Base-by-base conservation (phyloP, 37 sponge, comb jelly and placozoan species). In the Chondrosia reniformis region DNA sequence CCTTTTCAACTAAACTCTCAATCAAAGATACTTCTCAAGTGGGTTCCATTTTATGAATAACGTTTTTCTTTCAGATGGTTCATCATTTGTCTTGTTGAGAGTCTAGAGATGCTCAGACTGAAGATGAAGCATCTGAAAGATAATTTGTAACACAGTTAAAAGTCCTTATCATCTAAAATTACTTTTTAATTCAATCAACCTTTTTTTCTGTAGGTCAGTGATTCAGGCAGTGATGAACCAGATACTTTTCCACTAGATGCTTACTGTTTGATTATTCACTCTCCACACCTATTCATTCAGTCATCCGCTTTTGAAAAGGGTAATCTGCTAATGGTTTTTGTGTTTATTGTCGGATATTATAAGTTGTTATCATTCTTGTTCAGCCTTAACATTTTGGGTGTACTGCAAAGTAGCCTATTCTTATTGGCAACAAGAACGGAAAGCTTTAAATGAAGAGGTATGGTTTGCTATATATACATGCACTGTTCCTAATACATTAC, bases 401-500 rank as follows among this genome's bases (percentile, higher is more conserved):
- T 79, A 92, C 76, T 92, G 88, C 55, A 87, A 92, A 66, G 83
- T 85, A 78, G 92, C 84, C 1, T 92, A 92, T 69, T 73, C 49
- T 46, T 85, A 84, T 74, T 92, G 92, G 92, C 92, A 85, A 67
- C 79, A 92, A 34, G 79, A 92, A 79, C 74, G 89, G 45, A 84
- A 88, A 46, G 77, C 61, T 25, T 69, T 92, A 33, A 81, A 81
- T 81, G 85, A 66, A 40, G 92, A 92, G 88, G 92, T 87, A 25
- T 21, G 67, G 4, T 64, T 27, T 4, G 25, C n/a, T n/a, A n/a
- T n/a, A n/a, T n/a, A n/a, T n/a, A n/a, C n/a, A n/a, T n/a, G n/a
- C n/a, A n/a, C n/a, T n/a, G n/a, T n/a, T n/a, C n/a, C n/a, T n/a
- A n/a, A n/a, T n/a, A n/a, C n/a, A n/a, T n/a, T n/a, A n/a, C n/a